Percentiles rank a stretch among this genome's conserved stretches.
phyloP scores from a whole-genome alignment of 2,113 vertebrate genomes.

The Datnioides undecimradiatus region DNA sequence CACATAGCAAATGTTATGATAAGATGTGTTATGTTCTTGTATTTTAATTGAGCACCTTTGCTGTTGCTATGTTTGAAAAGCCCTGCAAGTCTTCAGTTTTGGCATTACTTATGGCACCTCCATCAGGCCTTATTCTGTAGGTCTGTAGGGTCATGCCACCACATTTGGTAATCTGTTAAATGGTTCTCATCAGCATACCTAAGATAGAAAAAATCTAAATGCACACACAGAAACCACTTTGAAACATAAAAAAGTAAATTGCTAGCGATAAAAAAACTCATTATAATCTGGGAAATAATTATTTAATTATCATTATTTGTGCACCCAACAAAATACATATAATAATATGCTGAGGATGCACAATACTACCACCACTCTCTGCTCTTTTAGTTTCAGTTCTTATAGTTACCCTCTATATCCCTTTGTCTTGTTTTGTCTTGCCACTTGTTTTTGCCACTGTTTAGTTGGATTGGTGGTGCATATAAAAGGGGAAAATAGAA shows the following conservation, averaged over 20 bases:
- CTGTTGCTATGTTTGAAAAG: background rate
- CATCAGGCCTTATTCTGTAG: background rate
- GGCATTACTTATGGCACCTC: background rate
- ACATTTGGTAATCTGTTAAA: background rate
- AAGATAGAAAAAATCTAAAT: background rate
- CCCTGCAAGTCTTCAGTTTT: background rate
- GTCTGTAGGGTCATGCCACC: background rate
- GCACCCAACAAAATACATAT: background rate
- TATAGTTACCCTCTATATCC: conserved; percentile 15
- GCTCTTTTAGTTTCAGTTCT: background rate
- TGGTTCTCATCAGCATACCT: background rate
- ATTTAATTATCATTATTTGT: background rate
- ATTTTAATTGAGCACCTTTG: background rate
- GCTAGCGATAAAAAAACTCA: too few relatives aligned
- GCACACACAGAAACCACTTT: too few relatives aligned
- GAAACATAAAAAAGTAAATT: background rate
- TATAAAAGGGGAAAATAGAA: conserved; percentile 52
- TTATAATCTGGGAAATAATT: background rate
- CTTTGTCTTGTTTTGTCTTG: conserved; percentile 27
- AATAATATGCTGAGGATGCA: conserved; percentile 5
- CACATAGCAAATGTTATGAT: background rate
- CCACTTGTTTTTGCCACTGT: conserved; percentile 42
- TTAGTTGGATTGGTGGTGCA: conserved; percentile 54
- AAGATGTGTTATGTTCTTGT: conserved; percentile 19
- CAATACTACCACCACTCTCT: background rate